Percentiles rank a stretch among this genome's conserved stretches.
phyloP scores from a whole-genome alignment of 1,140 invertebrate species.

The Paralvinella palmiformis region DNA sequence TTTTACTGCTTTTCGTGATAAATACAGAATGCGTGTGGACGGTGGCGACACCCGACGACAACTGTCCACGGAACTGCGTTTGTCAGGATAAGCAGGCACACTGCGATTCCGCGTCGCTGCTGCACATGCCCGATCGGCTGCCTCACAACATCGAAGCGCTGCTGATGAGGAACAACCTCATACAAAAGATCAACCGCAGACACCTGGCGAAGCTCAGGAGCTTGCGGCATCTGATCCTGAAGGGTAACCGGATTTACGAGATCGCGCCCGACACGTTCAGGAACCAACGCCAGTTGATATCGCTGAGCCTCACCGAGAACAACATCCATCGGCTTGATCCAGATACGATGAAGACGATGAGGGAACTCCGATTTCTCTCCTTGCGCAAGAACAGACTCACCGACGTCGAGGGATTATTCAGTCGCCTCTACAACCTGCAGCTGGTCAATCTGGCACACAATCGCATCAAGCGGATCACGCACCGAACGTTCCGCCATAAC shows the following conservation, averaged over 20 bases:
- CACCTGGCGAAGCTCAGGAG: slow-evolving; percentile 24
- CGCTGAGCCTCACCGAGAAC: slow-evolving; percentile 8
- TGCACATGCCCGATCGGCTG: background rate
- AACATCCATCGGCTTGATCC: background rate
- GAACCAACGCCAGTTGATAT: background rate
- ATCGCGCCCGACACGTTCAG: slow-evolving; percentile 27
- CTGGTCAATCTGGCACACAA: slow-evolving; percentile 15
- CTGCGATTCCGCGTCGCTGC: slow-evolving; percentile 3
- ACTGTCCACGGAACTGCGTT: background rate
- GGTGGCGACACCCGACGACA: too few species aligned
- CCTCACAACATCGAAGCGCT: background rate
- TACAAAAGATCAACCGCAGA: slow-evolving; percentile 23
- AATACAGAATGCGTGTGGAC: too few species aligned
- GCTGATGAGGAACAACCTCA: slow-evolving; percentile 28
- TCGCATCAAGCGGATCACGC: slow-evolving; percentile 2
- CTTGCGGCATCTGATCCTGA: slow-evolving; percentile 31
- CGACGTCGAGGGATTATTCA: background rate
- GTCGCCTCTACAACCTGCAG: background rate
- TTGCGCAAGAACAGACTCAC: slow-evolving; percentile 6
- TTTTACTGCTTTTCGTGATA: too few species aligned
- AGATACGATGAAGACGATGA: background rate
- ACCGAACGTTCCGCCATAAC: slow-evolving; percentile 10
- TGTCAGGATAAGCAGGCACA: background rate
- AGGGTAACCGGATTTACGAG: slow-evolving; percentile 30
- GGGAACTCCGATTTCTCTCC: background rate